Base-by-base conservation (phyloP, 2,888 invertebrate genomes). In the Cheilosia vulpina region DNA sequence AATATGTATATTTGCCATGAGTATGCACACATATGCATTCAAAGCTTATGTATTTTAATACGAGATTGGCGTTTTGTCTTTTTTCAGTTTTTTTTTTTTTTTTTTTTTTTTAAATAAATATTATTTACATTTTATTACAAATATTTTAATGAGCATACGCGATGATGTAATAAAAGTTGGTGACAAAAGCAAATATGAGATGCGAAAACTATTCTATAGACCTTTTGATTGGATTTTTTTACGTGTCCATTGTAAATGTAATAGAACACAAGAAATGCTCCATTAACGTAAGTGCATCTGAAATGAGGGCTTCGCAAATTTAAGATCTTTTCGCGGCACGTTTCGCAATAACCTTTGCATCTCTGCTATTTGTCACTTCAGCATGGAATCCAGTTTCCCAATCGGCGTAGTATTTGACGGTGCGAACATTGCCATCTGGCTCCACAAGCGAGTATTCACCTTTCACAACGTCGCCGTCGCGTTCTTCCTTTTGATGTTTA, bases 321-420 rank as follows among this genome's bases (percentile, higher is more conserved):
- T 89, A 89, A 80, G 88, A 87, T 87, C 88, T 89, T 41, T 87
- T 87, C 55, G 89, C 84, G 78, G 88, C 88, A 27, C 92, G 91
- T 88, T 92, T 92, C 78, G 89, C 90, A 87, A 92, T 88, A 65
- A 89, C 88, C 88, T 92, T 92, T 53, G 90, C 89, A 92, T 94
- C 94, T 91, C 94, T 93, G 92, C 94, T 94, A 91, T 95, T 95
- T 91, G 93, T 94, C 62, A 96, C 95, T 90, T 94, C 93, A 80
- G 96, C 96, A 91, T 96, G 95, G 93, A 96, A 96, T 89, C 96
- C 96, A 88, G 95, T 95, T 91, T 95, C 94, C 96, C 96, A 96
- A 91, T 96, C 96, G 73, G 96, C 96, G 75, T 95, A 94, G 92
- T 96, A 96, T 92, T 95, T 94, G 77, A 96, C 96, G 2, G 95